Conservation (phyloP, 2,797 vertebrate genomes). For the Gouania willdenowi region DNA sequence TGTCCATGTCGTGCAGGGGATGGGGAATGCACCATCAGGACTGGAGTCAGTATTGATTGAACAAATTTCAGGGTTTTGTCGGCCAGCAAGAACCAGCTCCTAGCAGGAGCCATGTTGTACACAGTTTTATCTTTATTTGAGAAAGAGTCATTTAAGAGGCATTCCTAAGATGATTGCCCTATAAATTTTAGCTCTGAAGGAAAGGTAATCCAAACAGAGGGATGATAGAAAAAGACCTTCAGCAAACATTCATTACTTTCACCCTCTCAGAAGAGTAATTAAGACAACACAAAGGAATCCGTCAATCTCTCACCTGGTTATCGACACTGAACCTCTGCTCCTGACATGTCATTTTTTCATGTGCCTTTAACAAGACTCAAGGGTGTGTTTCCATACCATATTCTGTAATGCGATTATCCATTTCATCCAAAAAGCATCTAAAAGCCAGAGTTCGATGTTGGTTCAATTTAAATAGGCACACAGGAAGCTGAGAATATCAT, state of each 20-base stretch:
- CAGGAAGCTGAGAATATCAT: conserved; percentile 17
- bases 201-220: too few relatives aligned
- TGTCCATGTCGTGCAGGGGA: neutral
- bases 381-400: conserved; percentile 17
- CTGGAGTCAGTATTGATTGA: neutral
- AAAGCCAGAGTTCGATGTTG: conserved; percentile 24
- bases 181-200: too few relatives aligned
- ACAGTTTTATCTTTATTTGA: too few relatives aligned
- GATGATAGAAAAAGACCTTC: conserved; percentile 5
- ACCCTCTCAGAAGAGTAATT: conserved; percentile 14
- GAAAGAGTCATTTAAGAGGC: too few relatives aligned
- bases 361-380: conserved; percentile 23
- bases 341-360: conserved; percentile 9
- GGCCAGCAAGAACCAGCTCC: too few relatives aligned
- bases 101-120: too few relatives aligned
- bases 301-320: conserved; percentile 10
- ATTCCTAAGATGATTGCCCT: too few relatives aligned
- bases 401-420: too few relatives aligned
- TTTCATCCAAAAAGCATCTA: conserved; percentile 49
- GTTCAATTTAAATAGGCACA: conserved; percentile 28
- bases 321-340: conserved; percentile 6
- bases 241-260: conserved; percentile 9
- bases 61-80: too few relatives aligned
- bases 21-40: too few relatives aligned
- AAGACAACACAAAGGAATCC: conserved; percentile 4